A percentile compares a stretch with the other conserved stretches of the same genome.
Conservation (phyloP, 2,888 invertebrate genomes). For the Mythimna impura region DNA sequence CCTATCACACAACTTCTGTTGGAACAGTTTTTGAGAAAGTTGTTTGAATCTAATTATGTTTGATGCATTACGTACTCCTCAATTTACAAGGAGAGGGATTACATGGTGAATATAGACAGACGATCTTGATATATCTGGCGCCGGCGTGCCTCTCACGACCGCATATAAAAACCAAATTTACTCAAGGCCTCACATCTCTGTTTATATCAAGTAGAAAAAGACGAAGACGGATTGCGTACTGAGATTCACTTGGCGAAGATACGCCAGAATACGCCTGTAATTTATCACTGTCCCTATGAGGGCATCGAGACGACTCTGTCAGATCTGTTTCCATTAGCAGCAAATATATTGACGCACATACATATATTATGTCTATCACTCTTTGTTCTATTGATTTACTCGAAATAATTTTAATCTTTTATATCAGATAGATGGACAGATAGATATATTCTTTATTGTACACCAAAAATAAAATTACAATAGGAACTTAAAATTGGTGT, state of each 20-base stretch:
- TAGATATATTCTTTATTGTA: too few species aligned
- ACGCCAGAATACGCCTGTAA: conserved; percentile 47
- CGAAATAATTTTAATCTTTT: background rate
- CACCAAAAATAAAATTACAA: too few species aligned
- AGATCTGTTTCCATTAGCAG: conserved; percentile 31
- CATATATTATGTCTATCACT: conserved; percentile 20
- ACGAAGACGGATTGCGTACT: conserved; percentile 66
- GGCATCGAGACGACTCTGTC: conserved; percentile 35
- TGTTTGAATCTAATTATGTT: background rate
- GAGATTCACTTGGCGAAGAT: conserved; percentile 60
- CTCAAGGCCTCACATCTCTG: conserved; percentile 35
- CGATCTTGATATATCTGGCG: conserved; percentile 34
- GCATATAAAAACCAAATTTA: conserved; percentile 37
- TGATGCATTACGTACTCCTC: background rate
- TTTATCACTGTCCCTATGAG: conserved; percentile 66
- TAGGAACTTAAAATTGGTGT: too few species aligned
- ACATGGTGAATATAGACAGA: conserved; percentile 24
- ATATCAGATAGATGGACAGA: too few species aligned
- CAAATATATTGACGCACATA: conserved; percentile 24
- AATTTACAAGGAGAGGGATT: conserved; percentile 17
- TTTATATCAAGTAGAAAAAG: conserved; percentile 49
- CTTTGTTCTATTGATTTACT: conserved; percentile 10
- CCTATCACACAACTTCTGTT: too few species aligned
- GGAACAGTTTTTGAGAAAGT: background rate
- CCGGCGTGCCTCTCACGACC: conserved; percentile 15